Evolutionary conservation across 2,113 vertebrate species (phyloP).

Genomic region (Percopsis transmontana): DNA sequence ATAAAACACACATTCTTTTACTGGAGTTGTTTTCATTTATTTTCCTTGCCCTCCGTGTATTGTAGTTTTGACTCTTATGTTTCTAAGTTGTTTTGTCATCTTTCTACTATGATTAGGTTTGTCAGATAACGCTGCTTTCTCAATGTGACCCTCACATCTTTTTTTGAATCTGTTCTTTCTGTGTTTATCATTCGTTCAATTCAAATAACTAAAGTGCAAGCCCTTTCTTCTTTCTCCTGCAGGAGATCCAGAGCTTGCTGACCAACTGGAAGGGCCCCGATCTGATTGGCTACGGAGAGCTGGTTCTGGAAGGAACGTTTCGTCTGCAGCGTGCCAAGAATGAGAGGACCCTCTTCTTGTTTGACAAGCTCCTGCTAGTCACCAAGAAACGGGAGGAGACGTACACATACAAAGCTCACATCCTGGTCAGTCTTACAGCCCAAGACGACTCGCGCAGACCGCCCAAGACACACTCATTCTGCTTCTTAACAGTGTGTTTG

Average conservation of each 20-base stretch:
- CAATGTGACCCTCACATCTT: too few species aligned
- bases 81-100: neutral
- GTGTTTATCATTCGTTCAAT: neutral
- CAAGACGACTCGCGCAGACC: neutral
- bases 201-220: neutral
- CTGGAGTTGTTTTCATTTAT: neutral
- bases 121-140: too few species aligned
- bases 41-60: neutral
- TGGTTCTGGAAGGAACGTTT: slow-evolving; percentile 96
- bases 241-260: slow-evolving; percentile 97
- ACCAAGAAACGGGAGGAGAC: slow-evolving; percentile 96
- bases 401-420: slow-evolving; percentile 95
- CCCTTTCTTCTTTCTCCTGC: slow-evolving; percentile 14
- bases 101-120: neutral
- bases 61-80: neutral
- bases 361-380: slow-evolving; percentile 94
- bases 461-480: neutral
- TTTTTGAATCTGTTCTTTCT: neutral
- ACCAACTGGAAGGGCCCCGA: slow-evolving; percentile 98
- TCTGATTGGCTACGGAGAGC: slow-evolving; percentile 92
- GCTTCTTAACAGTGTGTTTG: neutral
- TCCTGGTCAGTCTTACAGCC: slow-evolving; percentile 82
- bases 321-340: slow-evolving; percentile 96
- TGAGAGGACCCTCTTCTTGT: slow-evolving; percentile 93
- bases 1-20: neutral